Evolutionary conservation across 2,888 invertebrate genomes (phyloP).

Genomic region (Yponomeuta plumbellus): DNA sequence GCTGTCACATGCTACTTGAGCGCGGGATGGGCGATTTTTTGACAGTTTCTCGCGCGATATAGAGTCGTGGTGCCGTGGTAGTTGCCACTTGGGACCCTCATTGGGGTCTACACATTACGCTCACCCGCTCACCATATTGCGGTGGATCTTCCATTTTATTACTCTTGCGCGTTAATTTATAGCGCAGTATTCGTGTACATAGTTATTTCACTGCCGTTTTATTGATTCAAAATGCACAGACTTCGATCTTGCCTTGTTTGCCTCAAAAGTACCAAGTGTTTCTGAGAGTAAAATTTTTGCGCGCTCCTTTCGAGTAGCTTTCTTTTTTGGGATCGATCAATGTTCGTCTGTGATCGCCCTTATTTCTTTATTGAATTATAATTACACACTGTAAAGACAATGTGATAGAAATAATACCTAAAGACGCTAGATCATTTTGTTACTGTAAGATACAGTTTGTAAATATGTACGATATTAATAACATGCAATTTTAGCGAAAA

Average conservation of each 20-base stretch:
- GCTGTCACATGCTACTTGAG: too few species aligned
- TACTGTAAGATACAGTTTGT: slow-evolving; percentile 72
- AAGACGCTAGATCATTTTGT: slow-evolving; percentile 73
- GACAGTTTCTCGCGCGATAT: too few species aligned
- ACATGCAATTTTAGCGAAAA: slow-evolving; percentile 53
- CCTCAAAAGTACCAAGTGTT: not conserved
- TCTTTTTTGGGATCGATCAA: not conserved
- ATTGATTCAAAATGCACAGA: not conserved
- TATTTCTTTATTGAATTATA: not conserved
- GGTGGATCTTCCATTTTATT: slow-evolving; percentile 11
- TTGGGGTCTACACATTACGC: not conserved
- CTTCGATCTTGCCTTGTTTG: not conserved
- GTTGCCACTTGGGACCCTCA: not conserved
- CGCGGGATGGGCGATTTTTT: too few species aligned
- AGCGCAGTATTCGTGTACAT: slow-evolving; percentile 11
- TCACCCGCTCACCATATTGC: not conserved
- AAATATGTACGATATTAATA: slow-evolving; percentile 73
- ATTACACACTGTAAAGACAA: slow-evolving; percentile 37
- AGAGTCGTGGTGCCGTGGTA: too few species aligned
- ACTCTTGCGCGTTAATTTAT: slow-evolving; percentile 15
- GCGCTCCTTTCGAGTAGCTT: not conserved
- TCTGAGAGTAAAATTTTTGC: not conserved
- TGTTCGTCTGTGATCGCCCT: slow-evolving; percentile 6
- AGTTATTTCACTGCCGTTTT: slow-evolving; percentile 13
- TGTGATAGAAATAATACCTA: slow-evolving; percentile 75